phyloP scores from a whole-genome alignment of 2,888 invertebrate species.

The Leptarthrus brevirostris region DNA sequence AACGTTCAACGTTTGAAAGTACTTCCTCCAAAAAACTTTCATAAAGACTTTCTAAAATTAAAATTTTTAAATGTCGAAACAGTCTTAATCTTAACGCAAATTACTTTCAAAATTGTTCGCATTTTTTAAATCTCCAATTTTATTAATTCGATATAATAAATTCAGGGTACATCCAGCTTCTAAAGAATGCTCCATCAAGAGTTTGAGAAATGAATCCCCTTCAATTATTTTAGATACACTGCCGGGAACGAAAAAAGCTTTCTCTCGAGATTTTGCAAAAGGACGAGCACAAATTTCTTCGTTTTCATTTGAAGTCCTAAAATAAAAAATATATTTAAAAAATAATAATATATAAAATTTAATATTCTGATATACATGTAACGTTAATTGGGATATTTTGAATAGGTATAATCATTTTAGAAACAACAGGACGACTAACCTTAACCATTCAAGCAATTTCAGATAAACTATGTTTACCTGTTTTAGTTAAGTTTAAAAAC shows the following conservation, averaged over 20 bases:
- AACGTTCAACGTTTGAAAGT: conserved; percentile 54
- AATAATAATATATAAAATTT: conserved; percentile 15
- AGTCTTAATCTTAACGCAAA: neutral
- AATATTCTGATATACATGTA: too few relatives aligned
- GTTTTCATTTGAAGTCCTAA: conserved; percentile 47
- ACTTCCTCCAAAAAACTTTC: conserved; percentile 59
- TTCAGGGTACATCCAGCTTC: conserved; percentile 63
- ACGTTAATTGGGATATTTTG: too few relatives aligned
- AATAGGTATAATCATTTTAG: too few relatives aligned
- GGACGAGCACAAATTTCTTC: conserved; percentile 57
- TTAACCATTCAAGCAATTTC: too few relatives aligned
- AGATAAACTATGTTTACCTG: too few relatives aligned
- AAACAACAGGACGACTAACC: too few relatives aligned
- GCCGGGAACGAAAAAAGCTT: conserved; percentile 57
- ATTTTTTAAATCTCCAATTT: conserved; percentile 60
- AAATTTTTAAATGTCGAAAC: too few relatives aligned
- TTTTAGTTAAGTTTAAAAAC: too few relatives aligned
- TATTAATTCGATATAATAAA: conserved; percentile 61
- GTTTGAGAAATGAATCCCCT: conserved; percentile 58
- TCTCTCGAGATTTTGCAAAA: conserved; percentile 59
- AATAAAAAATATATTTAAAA: neutral
- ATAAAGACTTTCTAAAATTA: conserved; percentile 57
- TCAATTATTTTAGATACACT: conserved; percentile 58
- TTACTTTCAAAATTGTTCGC: conserved; percentile 57
- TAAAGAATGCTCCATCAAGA: conserved; percentile 61